Percentiles rank a stretch among this genome's conserved stretches.
Evolutionary conservation across 1,140 invertebrate genomes (phyloP).

Genomic region (Eurosta solidaginis): DNA sequence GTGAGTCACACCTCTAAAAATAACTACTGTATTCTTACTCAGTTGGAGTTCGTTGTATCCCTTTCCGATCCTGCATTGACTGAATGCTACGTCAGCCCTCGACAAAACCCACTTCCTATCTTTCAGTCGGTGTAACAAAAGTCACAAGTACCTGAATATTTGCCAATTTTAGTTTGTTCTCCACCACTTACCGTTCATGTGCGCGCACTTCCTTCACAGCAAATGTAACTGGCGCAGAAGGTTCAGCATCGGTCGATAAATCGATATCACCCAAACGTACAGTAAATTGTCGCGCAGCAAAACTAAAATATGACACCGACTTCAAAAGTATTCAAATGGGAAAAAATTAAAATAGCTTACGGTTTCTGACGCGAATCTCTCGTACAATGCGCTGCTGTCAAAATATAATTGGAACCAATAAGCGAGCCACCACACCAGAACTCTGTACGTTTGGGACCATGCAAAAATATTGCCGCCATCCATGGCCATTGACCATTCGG

Average conservation of each 20-base stretch:
- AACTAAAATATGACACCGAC: constrained; percentile 64
- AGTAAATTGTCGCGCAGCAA: constrained; percentile 82
- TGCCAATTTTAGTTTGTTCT: too few species aligned
- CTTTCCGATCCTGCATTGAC: too few species aligned
- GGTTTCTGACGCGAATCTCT: constrained; percentile 82
- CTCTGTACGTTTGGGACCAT: constrained; percentile 81
- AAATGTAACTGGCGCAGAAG: constrained; percentile 77
- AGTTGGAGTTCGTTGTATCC: too few species aligned
- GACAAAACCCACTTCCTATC: too few species aligned
- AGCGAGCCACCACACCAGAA: constrained; percentile 94
- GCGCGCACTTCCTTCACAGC: constrained; percentile 76
- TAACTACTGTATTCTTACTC: too few species aligned
- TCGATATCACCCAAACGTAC: constrained; percentile 88
- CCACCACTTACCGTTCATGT: constrained; percentile 67
- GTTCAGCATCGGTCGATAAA: constrained; percentile 78
- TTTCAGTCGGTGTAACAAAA: neutral
- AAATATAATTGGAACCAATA: constrained; percentile 76
- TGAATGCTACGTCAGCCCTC: too few species aligned
- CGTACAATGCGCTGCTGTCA: constrained; percentile 92
- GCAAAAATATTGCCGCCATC: constrained; percentile 92
- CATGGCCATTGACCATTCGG: constrained; percentile 85
- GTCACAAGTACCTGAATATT: too few species aligned
- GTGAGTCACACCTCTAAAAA: too few species aligned
- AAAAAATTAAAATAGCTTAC: constrained; percentile 64
- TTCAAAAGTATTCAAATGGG: neutral